phyloP scores from a whole-genome alignment of 2,113 vertebrate genomes.

The Platanista minor region DNA sequence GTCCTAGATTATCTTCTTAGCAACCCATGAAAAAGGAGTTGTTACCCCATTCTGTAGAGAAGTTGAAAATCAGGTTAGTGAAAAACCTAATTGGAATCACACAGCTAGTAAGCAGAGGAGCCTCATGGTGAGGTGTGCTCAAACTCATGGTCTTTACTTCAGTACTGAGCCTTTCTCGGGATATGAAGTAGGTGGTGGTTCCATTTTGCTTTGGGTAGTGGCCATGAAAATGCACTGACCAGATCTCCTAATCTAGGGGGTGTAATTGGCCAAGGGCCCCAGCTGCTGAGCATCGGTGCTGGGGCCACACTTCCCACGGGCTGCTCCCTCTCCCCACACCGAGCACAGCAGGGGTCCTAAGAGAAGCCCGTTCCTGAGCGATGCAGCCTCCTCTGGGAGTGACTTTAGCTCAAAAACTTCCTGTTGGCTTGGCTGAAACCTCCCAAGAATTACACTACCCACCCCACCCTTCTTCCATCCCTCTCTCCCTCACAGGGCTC shows the following conservation, averaged over 20 bases:
- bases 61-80: not conserved
- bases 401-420: not conserved
- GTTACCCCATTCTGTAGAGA: not conserved
- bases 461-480: not conserved
- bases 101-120: not conserved
- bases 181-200: not conserved
- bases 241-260: not conserved
- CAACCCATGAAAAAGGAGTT: not conserved
- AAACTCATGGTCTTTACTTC: not conserved
- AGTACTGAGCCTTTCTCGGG: not conserved
- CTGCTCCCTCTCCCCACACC: fast-evolving
- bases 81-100: not conserved
- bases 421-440: not conserved
- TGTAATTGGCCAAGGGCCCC: not conserved
- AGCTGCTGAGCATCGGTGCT: not conserved
- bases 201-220: not conserved
- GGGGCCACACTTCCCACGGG: not conserved
- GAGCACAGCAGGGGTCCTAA: not conserved
- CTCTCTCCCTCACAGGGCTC: not conserved
- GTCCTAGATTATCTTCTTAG: not conserved
- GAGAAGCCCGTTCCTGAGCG: not conserved
- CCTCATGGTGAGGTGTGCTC: not conserved
- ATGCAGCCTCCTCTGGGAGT: not conserved
- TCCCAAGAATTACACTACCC: not conserved
- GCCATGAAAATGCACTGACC: not conserved